A percentile compares a stretch with the other conserved stretches of the same genome.
Conservation (phyloP, 2,888 invertebrate species). For the Protodeltote pygarga region DNA sequence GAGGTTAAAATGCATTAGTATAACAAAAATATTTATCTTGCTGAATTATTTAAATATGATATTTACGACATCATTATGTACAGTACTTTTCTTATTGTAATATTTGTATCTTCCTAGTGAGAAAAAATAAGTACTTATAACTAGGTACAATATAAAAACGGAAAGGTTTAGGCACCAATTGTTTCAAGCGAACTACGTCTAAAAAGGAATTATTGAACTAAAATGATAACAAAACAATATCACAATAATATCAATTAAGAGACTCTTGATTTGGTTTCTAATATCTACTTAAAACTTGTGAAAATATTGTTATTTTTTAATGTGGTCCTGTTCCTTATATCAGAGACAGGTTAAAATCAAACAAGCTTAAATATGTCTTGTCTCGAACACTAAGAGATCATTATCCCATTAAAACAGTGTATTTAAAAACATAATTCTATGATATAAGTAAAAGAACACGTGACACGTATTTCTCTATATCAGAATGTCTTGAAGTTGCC, state of each 20-base stretch:
- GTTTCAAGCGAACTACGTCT: slow-evolving; percentile 74
- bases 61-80: slow-evolving; percentile 50
- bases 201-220: slow-evolving; percentile 49
- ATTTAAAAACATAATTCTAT: too few species aligned
- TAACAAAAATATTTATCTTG: slow-evolving; percentile 32
- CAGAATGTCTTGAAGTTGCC: slow-evolving; percentile 57
- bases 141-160: slow-evolving; percentile 49
- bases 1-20: slow-evolving; percentile 15
- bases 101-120: slow-evolving; percentile 40
- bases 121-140: slow-evolving; percentile 36
- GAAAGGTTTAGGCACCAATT: slow-evolving; percentile 75
- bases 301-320: slow-evolving; percentile 37
- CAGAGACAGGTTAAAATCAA: slow-evolving; percentile 21
- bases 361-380: slow-evolving; percentile 7
- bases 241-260: slow-evolving; percentile 49
- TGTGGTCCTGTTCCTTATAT: slow-evolving; percentile 54
- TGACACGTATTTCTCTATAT: slow-evolving; percentile 57
- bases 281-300: slow-evolving; percentile 48
- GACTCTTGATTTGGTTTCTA: slow-evolving; percentile 39
- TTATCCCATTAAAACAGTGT: too few species aligned
- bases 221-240: slow-evolving; percentile 40
- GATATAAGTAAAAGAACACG: slow-evolving; percentile 48
- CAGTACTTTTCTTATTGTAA: slow-evolving; percentile 50
- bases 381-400: too few species aligned
- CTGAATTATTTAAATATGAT: slow-evolving; percentile 8